Percentiles rank a stretch among this genome's conserved stretches.
These are phyloP conservation scores for Cantharis rustica DNA, from an alignment of 2,888 invertebrate species.

Conservation along the genomic window DNA sequence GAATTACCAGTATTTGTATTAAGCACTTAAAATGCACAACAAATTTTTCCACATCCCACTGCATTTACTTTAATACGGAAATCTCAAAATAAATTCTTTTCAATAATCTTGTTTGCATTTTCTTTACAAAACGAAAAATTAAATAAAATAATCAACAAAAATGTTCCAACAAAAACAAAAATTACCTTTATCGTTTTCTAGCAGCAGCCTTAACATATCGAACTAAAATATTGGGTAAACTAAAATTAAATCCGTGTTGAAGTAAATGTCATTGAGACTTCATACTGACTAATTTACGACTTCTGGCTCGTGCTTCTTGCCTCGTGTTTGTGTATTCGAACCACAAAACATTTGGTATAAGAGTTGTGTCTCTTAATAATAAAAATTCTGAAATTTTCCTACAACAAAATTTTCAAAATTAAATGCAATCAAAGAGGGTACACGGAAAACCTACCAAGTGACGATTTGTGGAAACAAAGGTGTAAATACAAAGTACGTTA, in stretches of 20 bases:
- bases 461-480: conserved; percentile 85
- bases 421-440: not conserved
- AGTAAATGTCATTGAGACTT: conserved; percentile 82
- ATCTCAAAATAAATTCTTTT: not conserved
- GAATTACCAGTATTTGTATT: no score
- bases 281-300: conserved; percentile 79
- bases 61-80: not conserved
- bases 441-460: conserved; percentile 71
- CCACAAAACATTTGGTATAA: conserved; percentile 92
- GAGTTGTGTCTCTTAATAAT: conserved; percentile 83
- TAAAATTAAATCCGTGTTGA: conserved; percentile 50
- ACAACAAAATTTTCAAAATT: conserved; percentile 33
- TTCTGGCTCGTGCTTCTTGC: conserved; percentile 79
- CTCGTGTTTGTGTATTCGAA: conserved; percentile 90
- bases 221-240: conserved; percentile 43
- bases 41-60: not conserved
- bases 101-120: not conserved
- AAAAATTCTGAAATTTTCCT: conserved; percentile 86
- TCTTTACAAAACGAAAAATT: not conserved
- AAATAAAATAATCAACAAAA: not conserved
- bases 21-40: no score
- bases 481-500: conserved; percentile 80
- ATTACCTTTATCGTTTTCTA: conserved; percentile 28
- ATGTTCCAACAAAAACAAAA: not conserved
- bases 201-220: conserved; percentile 35